These are phyloP conservation scores for Danio kyathit DNA, from an alignment of 2,797 vertebrate species.

Conservation along the genomic window DNA sequence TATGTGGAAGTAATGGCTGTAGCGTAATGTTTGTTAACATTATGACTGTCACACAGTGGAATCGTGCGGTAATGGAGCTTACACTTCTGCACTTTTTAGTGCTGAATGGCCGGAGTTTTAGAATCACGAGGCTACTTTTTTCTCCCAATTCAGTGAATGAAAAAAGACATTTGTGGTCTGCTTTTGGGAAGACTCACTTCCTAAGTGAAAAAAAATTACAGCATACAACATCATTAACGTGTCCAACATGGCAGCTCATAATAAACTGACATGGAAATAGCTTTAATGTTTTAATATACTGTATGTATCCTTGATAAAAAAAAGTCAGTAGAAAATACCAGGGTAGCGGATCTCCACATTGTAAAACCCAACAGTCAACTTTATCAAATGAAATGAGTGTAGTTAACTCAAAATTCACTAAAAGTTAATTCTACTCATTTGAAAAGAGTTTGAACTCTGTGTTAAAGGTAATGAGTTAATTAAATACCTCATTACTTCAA, in stretches of 20 bases:
- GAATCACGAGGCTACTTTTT: not conserved
- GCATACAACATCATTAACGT: not conserved
- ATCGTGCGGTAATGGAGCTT: not conserved
- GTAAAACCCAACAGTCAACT: no score
- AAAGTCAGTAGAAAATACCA: not conserved
- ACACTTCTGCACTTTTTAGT: not conserved
- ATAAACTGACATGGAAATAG: not conserved
- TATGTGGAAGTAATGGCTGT: not conserved
- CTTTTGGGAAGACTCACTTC: not conserved
- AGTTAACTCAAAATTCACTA: no score
- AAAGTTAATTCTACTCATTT: no score
- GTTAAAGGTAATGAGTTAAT: no score
- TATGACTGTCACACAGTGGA: constrained; percentile 12
- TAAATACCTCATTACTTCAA: no score
- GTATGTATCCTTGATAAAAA: not conserved
- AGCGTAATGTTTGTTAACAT: not conserved
- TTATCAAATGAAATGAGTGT: no score
- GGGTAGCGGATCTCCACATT: not conserved
- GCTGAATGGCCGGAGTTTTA: not conserved
- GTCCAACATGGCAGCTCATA: constrained; percentile 9
- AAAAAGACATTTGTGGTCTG: not conserved
- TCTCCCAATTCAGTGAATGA: not conserved
- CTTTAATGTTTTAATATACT: not conserved
- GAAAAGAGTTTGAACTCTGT: no score
- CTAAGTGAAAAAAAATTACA: not conserved